Percentiles rank a stretch among this genome's conserved stretches.
phyloP scores from a whole-genome alignment of 2,797 vertebrate genomes.

The Tapirus indicus region DNA sequence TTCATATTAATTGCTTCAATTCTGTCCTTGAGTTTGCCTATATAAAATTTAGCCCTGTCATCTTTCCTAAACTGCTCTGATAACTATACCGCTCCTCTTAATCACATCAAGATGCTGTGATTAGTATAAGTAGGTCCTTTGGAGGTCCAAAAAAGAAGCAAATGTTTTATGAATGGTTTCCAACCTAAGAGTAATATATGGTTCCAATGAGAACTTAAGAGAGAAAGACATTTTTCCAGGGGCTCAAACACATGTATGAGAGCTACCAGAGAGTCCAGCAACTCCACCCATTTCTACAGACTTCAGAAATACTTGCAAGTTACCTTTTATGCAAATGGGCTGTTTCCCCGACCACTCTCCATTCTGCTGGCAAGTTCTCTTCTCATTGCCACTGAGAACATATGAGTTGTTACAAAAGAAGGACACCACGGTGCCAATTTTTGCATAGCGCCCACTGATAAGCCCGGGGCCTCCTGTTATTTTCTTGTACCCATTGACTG shows the following conservation, averaged over 20 bases:
- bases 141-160: not conserved
- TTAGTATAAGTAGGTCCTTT: not conserved
- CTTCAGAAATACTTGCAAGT: conserved; percentile 6
- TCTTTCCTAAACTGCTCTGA: not conserved
- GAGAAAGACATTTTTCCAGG: not conserved
- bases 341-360: conserved; percentile 96
- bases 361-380: conserved; percentile 92
- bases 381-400: conserved; percentile 93
- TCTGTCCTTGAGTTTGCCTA: not conserved
- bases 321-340: conserved; percentile 97
- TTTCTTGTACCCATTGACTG: conserved; percentile 93
- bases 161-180: not conserved
- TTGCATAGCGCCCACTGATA: conserved; percentile 83
- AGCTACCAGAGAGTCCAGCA: not conserved
- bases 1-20: not conserved
- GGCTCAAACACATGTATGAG: not conserved
- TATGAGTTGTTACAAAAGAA: conserved; percentile 97
- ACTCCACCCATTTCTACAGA: not conserved
- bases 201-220: not conserved
- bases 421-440: conserved; percentile 88
- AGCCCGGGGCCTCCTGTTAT: conserved; percentile 90
- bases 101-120: not conserved
- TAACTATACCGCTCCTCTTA: not conserved
- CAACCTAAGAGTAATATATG: not conserved
- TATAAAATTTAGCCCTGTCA: not conserved